These are phyloP conservation scores for Alexandromys fortis DNA, from an alignment of 2,113 vertebrate species.

Conservation along the genomic window DNA sequence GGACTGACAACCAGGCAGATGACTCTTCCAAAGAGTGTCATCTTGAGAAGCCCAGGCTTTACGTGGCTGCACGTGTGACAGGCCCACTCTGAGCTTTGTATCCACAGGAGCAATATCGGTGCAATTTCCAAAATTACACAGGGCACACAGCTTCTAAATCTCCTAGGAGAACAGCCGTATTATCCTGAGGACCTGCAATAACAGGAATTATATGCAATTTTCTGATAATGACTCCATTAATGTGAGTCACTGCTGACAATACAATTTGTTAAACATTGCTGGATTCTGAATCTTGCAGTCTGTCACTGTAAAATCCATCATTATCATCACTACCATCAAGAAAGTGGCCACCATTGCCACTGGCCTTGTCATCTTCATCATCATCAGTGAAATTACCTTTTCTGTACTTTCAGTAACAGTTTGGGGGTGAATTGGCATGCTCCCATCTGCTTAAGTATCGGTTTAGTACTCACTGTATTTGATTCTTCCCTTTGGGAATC, in stretches of 20 bases:
- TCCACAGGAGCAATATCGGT: constrained; percentile 70
- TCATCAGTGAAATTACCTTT: not conserved
- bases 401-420: not conserved
- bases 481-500: constrained; percentile 61
- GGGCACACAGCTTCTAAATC: constrained; percentile 71
- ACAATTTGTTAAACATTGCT: constrained; percentile 78
- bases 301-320: constrained; percentile 55
- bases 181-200: constrained; percentile 78
- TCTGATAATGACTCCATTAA: constrained; percentile 82
- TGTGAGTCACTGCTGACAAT: constrained; percentile 80
- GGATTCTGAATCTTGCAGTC: constrained; percentile 49
- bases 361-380: not conserved
- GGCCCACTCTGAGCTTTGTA: constrained; percentile 56
- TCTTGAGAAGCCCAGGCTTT: not conserved
- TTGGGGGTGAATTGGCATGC: not conserved
- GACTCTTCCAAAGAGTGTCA: not conserved
- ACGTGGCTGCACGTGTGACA: not conserved
- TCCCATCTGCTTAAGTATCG: not conserved
- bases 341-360: not conserved
- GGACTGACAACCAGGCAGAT: constrained; percentile 5
- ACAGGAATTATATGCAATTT: constrained; percentile 80
- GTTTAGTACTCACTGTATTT: constrained; percentile 54
- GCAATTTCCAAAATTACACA: constrained; percentile 77
- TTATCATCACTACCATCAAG: not conserved
- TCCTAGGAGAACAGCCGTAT: constrained; percentile 73